Evolutionary conservation across 2,113 vertebrate species (phyloP).

Genomic region (Sminthopsis crassicaudata): DNA sequence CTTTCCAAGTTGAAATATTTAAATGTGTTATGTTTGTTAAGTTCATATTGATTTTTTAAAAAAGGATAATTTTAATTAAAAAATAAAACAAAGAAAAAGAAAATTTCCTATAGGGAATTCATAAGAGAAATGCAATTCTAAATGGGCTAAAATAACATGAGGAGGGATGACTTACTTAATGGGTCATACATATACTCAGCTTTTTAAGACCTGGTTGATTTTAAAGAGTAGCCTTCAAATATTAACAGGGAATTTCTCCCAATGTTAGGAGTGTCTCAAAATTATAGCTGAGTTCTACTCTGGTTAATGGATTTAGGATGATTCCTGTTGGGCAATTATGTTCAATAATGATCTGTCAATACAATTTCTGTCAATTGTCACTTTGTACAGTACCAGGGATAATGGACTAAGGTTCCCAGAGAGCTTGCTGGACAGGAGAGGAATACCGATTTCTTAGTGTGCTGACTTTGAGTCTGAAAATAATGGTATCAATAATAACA

Average conservation of each 20-base stretch:
- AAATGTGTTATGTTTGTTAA: background rate
- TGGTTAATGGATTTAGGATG: slow-evolving; percentile 54
- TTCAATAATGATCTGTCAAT: slow-evolving; percentile 44
- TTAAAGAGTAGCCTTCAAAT: background rate
- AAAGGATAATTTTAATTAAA: background rate
- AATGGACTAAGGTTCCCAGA: background rate
- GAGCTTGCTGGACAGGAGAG: background rate
- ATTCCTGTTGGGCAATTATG: slow-evolving; percentile 51
- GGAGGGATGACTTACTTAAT: accelerated
- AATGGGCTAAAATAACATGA: background rate
- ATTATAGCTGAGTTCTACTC: background rate
- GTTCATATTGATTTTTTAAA: background rate
- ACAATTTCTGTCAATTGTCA: slow-evolving; percentile 64
- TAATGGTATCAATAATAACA: background rate
- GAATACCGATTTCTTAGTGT: background rate
- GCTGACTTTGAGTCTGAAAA: background rate
- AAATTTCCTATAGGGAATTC: background rate
- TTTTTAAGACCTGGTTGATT: background rate
- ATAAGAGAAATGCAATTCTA: background rate
- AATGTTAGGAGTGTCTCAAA: background rate
- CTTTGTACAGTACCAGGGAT: background rate
- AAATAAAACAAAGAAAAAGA: background rate
- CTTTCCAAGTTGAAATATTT: background rate
- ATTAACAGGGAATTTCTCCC: background rate
- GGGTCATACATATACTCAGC: background rate